A percentile compares a stretch with the other conserved stretches of the same genome.
Evolutionary conservation across 2,888 invertebrate species (phyloP).

Genomic region (Lasiommata megera): DNA sequence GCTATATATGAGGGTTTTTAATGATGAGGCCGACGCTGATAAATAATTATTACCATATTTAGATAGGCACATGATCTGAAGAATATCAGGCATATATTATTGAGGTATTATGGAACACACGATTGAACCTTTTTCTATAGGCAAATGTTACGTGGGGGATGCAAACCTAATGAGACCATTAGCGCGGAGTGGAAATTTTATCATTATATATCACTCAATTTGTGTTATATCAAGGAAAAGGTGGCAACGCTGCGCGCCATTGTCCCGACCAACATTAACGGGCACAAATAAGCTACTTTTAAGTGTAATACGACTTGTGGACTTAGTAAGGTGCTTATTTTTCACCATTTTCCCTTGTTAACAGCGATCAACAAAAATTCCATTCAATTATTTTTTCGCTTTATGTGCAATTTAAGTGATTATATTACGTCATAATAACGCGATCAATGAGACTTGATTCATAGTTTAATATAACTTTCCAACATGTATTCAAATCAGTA

Average conservation of each 20-base stretch:
- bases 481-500: too few species aligned
- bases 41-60: not conserved
- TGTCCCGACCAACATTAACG: not conserved
- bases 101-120: not conserved
- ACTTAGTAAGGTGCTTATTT: not conserved
- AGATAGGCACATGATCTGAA: not conserved
- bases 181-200: slow-evolving; percentile 1
- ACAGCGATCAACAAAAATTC: too few species aligned
- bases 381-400: too few species aligned
- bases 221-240: slow-evolving; percentile 4
- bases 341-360: too few species aligned
- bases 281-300: not conserved
- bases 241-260: not conserved
- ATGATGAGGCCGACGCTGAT: too few species aligned
- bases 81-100: not conserved
- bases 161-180: slow-evolving; percentile 9
- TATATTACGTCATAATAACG: too few species aligned
- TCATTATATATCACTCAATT: slow-evolving; percentile 18
- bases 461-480: too few species aligned
- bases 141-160: not conserved
- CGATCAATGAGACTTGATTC: too few species aligned
- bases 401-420: too few species aligned
- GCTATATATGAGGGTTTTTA: too few species aligned
- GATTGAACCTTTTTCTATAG: not conserved
- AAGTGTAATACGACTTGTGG: not conserved